Evolutionary conservation across 1,140 invertebrate genomes (phyloP), one percentile per base, ranked within the genome.

Genomic region (Acromyrmex charruanus): DNA sequence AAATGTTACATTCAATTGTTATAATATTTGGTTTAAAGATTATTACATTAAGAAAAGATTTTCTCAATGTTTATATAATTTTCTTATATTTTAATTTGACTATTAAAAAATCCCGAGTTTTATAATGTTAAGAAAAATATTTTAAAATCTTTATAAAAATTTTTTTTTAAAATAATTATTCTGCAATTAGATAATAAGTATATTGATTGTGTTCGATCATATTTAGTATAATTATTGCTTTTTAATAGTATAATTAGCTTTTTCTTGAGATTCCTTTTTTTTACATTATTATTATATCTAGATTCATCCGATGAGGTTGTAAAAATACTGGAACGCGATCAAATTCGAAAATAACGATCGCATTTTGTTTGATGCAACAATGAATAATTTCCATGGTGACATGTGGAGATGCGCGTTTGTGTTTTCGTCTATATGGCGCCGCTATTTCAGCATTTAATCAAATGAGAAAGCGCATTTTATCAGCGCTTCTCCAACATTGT

Each of bases 391-490:
- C 44, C 7, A 0, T 1, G 16, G 16, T 5, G 16, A 77, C 7
- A 63, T 31, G n/a, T 21, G 49, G 3, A 69, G 3, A 58, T 39
- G 12, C n/a, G 10, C 65, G 5, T 71, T 65, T 55, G 77, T 28
- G 21, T 39, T 59, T 81, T 81, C 16, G 53, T 35, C 3, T 49
- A 39, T 18, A 39, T 18, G 25, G 14, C 16, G 16, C 7, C 25
- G 21, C 39, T 65, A 77, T 31, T 77, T 77, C 18, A 25, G 21
- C 51, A 21, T 69, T 81, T 81, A 71, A 81, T 81, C 79, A 81
- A 58, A 16, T 21, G 12, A 51, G 35, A 58, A 39, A 59, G 53
- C 51, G 1, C 79, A 81, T 71, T 58, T 81, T 71, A 58, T 71
- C 77, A 71, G 31, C 35, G 65, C 9, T 14, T 18, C 49, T 53